A percentile compares a stretch with the other conserved stretches of the same genome.
phyloP scores from a whole-genome alignment of 1,140 invertebrate genomes.

The Drosophila mauritiana region DNA sequence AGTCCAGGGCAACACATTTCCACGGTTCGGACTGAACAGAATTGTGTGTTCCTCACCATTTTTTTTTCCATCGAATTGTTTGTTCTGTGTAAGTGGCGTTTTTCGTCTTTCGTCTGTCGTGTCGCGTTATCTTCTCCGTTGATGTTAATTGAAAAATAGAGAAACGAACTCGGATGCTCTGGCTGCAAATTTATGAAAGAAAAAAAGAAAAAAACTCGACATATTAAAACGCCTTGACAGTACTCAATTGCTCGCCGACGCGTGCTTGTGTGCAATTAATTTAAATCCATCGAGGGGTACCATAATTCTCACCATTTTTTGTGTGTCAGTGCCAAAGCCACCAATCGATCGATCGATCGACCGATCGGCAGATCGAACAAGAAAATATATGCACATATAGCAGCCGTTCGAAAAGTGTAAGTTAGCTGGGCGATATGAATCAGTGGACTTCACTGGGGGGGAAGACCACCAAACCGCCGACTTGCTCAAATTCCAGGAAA shows the following conservation, averaged over 20 bases:
- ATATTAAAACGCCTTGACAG: constrained; percentile 11
- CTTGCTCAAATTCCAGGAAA: neutral
- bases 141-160: constrained; percentile 21
- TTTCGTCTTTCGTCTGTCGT: constrained; percentile 11
- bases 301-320: constrained; percentile 23
- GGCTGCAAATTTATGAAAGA: neutral
- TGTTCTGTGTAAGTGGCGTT: constrained; percentile 38
- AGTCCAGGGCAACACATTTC: constrained; percentile 1
- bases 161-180: neutral
- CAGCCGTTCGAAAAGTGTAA: constrained; percentile 16
- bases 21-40: constrained; percentile 15
- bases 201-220: neutral
- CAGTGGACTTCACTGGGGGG: constrained; percentile 14
- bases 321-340: constrained; percentile 54
- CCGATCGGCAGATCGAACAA: neutral
- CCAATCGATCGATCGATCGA: constrained; percentile 21
- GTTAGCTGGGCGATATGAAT: constrained; percentile 6
- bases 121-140: constrained; percentile 8
- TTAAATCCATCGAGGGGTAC: constrained; percentile 25
- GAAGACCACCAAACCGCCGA: constrained; percentile 17
- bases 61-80: constrained; percentile 11
- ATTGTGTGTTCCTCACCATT: too few relatives aligned
- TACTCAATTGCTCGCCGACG: constrained; percentile 29
- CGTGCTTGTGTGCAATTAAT: constrained; percentile 47
- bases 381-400: too few relatives aligned